phyloP scores from a whole-genome alignment of 2,113 vertebrate genomes.

The Haemorhous mexicanus region DNA sequence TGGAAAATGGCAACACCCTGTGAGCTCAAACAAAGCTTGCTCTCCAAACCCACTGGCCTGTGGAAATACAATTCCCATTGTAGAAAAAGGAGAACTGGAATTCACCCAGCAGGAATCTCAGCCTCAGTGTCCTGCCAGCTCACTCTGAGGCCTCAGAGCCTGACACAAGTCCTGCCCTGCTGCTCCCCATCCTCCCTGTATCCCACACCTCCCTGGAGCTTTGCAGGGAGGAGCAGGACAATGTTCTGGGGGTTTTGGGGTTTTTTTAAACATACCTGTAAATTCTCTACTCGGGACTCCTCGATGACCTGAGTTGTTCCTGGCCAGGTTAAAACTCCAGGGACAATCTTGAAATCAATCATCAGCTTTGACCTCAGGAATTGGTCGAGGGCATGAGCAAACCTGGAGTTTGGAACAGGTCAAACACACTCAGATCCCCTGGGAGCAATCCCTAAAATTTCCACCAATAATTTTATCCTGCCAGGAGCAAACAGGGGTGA shows the following conservation, averaged over 20 bases:
- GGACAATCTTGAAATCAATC: conserved; percentile 79
- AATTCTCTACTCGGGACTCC: conserved; percentile 81
- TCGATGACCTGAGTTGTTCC: conserved; percentile 82
- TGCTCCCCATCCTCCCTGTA: neutral
- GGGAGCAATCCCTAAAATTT: neutral
- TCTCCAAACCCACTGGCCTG: neutral
- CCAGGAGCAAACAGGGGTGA: fast-evolving
- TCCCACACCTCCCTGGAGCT: fast-evolving
- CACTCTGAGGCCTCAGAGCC: neutral
- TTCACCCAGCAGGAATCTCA: neutral
- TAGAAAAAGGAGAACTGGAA: neutral
- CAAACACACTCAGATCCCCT: neutral
- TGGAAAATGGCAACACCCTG: neutral
- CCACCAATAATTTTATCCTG: too few relatives aligned
- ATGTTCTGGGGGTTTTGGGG: too few relatives aligned
- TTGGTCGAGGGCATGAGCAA: conserved; percentile 78
- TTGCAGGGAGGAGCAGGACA: neutral
- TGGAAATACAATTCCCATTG: neutral
- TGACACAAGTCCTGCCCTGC: neutral
- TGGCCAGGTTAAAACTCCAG: conserved; percentile 91
- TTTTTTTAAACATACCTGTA: conserved; percentile 73
- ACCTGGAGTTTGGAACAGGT: conserved; percentile 68
- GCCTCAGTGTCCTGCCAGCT: neutral
- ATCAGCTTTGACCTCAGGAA: conserved; percentile 83
- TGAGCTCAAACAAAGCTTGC: neutral